Evolutionary conservation across 2,113 vertebrate species (phyloP).

Genomic region (Platysternon megacephalum): DNA sequence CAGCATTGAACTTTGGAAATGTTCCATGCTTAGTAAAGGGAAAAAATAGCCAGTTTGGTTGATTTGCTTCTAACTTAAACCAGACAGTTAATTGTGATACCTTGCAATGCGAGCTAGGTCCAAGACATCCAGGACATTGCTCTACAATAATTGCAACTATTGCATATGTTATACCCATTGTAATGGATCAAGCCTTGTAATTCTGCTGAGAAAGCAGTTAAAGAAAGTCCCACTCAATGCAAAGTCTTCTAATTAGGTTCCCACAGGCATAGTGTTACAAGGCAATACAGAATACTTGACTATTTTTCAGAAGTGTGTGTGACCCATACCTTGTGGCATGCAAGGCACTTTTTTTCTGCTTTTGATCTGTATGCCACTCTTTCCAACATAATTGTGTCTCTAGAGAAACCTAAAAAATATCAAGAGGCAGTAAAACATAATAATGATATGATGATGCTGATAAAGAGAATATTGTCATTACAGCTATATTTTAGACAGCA

Average conservation of each 20-base stretch:
- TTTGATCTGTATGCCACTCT: neutral
- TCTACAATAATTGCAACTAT: neutral
- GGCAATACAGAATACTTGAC: neutral
- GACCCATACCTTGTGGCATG: neutral
- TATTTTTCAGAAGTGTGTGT: neutral
- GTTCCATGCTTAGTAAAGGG: neutral
- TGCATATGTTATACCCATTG: neutral
- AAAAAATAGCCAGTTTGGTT: neutral
- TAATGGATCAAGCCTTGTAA: neutral
- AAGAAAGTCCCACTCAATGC: neutral
- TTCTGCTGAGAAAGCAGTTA: conserved; percentile 34
- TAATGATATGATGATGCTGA: neutral
- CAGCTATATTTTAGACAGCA: neutral
- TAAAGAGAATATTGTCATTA: neutral
- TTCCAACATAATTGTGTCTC: neutral
- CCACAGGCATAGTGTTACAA: neutral
- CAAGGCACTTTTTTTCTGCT: neutral
- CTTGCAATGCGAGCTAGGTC: neutral
- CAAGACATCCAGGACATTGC: neutral
- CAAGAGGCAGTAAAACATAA: neutral
- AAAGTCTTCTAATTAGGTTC: conserved; percentile 16
- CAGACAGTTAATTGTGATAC: neutral
- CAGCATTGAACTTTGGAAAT: neutral
- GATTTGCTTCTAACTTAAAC: neutral
- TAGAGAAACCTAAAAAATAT: neutral